A percentile compares a stretch with the other conserved stretches of the same genome.
These are phyloP conservation scores for cattle (Bos taurus) DNA, from an alignment of 2,113 vertebrate species.

Conservation along the genomic window ARS-UCD2.0 NC_037334.1:93932001-93932500, in stretches of 20 bases:
- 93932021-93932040: background rate
- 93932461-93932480: background rate
- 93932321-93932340: no score
- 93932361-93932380: no score
- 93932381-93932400: no score
- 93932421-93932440: no score
- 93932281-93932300: no score
- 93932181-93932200: background rate
- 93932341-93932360: no score
- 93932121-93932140: background rate
- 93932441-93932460: background rate
- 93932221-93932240: background rate
- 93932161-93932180: background rate
- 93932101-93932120: background rate
- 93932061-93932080: background rate
- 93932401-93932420: no score
- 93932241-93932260: no score
- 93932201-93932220: background rate
- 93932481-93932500: background rate
- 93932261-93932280: no score
- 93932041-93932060: background rate
- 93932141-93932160: background rate
- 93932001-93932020: background rate
- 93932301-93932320: no score
- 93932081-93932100: background rate